A percentile compares a stretch with the other conserved stretches of the same genome.
These are phyloP conservation scores for Grantiella picta DNA, from an alignment of 2,113 vertebrate genomes.

Conservation along the genomic window DNA sequence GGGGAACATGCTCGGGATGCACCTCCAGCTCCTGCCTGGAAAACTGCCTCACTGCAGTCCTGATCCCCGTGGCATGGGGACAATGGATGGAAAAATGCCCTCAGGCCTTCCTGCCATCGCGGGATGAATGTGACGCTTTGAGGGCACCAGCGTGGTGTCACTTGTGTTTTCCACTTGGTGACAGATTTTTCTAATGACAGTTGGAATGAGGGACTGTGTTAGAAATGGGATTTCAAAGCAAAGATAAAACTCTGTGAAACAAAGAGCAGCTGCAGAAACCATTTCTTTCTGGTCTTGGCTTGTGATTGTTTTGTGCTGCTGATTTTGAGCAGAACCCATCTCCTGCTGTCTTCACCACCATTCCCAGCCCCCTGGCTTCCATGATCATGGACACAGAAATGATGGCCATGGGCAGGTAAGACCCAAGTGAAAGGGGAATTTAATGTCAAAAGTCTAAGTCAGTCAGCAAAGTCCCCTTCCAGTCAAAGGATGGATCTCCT, in stretches of 20 bases:
- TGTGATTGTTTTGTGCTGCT: background rate
- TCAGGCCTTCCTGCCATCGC: background rate
- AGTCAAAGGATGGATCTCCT: background rate
- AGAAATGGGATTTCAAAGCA: background rate
- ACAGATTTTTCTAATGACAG: background rate
- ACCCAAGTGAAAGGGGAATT: background rate
- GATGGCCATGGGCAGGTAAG: background rate
- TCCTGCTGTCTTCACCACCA: background rate
- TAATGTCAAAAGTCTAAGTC: background rate
- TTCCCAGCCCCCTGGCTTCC: background rate
- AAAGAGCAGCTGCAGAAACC: background rate
- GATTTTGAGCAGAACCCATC: background rate
- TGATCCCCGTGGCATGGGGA: fast-evolving
- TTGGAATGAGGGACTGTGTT: background rate
- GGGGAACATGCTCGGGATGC: fast-evolving
- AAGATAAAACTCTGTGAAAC: background rate
- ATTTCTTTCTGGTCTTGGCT: background rate
- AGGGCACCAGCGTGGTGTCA: background rate
- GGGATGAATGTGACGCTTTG: background rate
- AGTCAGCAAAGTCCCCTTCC: background rate
- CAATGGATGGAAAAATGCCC: background rate
- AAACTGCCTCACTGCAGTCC: background rate
- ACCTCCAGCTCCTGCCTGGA: background rate
- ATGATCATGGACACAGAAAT: background rate
- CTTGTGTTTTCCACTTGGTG: background rate